A percentile compares a stretch with the other conserved stretches of the same genome.
phyloP scores from a whole-genome alignment of 2,797 vertebrate genomes.

The Aphelocoma californica region DNA sequence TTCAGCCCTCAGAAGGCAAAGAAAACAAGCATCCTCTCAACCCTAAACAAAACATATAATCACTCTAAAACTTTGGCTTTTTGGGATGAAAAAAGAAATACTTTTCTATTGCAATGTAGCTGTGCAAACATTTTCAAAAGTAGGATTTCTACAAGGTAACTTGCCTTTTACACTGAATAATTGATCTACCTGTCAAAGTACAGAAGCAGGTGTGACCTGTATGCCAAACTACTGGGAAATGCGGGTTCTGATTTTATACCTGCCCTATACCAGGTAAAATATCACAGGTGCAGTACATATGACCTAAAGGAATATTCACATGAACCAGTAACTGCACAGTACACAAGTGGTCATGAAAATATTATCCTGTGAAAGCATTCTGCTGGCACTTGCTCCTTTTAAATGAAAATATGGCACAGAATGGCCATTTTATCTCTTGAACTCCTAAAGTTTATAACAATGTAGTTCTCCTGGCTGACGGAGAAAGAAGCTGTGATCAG shows the following conservation, averaged over 20 bases:
- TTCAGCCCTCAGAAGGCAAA: background rate
- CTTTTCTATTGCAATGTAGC: background rate
- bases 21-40: background rate
- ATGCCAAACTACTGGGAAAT: background rate
- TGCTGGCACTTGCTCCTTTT: background rate
- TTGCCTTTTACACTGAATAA: background rate
- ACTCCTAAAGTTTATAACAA: background rate
- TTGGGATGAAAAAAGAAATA: background rate
- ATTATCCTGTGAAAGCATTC: background rate
- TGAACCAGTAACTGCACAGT: background rate
- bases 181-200: background rate
- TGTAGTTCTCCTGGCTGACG: background rate
- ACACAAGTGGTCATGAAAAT: background rate
- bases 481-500: background rate
- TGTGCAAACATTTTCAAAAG: background rate
- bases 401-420: background rate
- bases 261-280: background rate
- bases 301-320: background rate
- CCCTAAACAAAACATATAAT: background rate
- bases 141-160: background rate
- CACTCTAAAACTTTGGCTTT: background rate
- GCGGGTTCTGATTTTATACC: background rate
- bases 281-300: background rate
- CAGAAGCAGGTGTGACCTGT: background rate
- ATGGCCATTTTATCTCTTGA: background rate